These are phyloP conservation scores for Cavia porcellus DNA, from an alignment of 2,113 vertebrate genomes.

Conservation along the genomic window DNA sequence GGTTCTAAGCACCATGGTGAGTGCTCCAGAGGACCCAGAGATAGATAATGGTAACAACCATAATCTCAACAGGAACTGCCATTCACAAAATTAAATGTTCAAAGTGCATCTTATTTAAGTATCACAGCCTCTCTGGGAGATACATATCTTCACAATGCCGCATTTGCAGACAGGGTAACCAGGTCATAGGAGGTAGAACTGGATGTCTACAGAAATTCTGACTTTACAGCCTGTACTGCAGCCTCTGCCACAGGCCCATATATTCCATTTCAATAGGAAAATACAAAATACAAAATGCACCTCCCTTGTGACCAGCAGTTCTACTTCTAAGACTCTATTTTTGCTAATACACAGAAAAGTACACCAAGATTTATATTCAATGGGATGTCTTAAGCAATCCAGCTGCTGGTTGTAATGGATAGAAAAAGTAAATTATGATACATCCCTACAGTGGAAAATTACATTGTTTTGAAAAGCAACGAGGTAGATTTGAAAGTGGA, in stretches of 20 bases:
- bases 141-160: background rate
- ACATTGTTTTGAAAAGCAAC: background rate
- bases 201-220: background rate
- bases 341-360: background rate
- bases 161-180: background rate
- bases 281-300: background rate
- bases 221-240: background rate
- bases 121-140: background rate
- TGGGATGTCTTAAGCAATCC: background rate
- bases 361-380: background rate
- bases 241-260: background rate
- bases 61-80: background rate
- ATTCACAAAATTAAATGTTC: background rate
- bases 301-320: background rate
- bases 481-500: background rate
- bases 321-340: background rate
- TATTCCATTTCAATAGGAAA: background rate
- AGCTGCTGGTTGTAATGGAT: background rate
- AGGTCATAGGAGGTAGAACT: background rate
- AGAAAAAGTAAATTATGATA: conserved; percentile 24
- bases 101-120: background rate
- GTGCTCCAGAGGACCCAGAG: background rate
- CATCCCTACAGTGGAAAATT: background rate
- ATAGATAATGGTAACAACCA: background rate
- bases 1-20: background rate